Base-by-base conservation (phyloP, 2,797 vertebrate genomes). In the Thaleichthys pacificus region DNA sequence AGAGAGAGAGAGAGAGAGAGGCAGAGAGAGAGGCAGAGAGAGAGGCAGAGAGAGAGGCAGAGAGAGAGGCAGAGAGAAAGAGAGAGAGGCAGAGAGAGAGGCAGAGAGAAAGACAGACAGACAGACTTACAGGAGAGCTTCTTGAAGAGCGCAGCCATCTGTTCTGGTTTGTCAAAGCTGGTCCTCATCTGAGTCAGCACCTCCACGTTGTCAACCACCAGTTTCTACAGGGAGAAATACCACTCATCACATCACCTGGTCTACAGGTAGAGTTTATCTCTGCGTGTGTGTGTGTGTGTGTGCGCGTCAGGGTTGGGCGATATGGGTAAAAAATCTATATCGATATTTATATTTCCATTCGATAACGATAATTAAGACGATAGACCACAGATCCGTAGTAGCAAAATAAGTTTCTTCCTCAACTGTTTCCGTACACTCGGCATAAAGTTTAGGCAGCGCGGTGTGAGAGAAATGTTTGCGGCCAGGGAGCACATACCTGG, bases 181-280 rank as follows among this genome's bases (percentile, higher is more conserved):
- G 97, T 99, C 93, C 98, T 96, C 97, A 99, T 99, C 89, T 99
- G 98, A 75, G 96, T 97, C 86, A 99, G 86, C 69, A 99, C 96
- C 86, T 99, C 98, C 90, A 99, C 95, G 1, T 99, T 99, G 79
- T 99, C 98, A 71, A 98, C 96, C 81, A 99, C 98, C 80, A 99
- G 95, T 97, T 99, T 99, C 97, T 99, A 61, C 62, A 86, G 57
- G 21, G 35, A 56, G 42, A 47, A 14, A 14, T 12, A 47, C 42
- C 11, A 14, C 42, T 47, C 42, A 47, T 1, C 42, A 47, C 9
- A 14, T 14, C 9, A 47, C 42, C 12, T 12, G 42, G 3, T 47
- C 8, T 47, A 47, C 14, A 26, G 60, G 51, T 8, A 0, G 17
- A 6, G 65, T 57, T 5, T 42, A 38, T 54, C 28, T 69, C 22